These are phyloP conservation scores for Selenia dentaria DNA, from an alignment of 2,888 invertebrate genomes.

Conservation along the genomic window DNA sequence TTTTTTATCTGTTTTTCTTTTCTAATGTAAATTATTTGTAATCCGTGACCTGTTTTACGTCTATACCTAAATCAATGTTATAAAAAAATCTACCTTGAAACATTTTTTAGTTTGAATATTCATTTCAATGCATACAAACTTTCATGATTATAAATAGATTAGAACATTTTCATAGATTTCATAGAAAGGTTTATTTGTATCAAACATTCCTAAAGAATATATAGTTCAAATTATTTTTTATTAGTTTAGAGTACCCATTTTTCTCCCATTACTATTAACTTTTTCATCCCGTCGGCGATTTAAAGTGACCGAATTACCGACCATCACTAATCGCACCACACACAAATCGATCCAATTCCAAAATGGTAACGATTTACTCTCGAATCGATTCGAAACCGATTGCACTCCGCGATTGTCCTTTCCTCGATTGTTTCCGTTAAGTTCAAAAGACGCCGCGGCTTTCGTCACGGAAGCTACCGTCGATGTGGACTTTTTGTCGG, in stretches of 20 bases:
- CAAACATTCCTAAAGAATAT: neutral
- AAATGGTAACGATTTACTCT: conserved; percentile 47
- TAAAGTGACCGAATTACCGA: conserved; percentile 30
- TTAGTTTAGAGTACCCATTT: neutral
- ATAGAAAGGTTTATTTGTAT: too few species aligned
- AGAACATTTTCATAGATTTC: too few species aligned
- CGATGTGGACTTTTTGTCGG: conserved; percentile 32
- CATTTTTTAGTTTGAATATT: too few species aligned
- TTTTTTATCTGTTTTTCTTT: too few species aligned
- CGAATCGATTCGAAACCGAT: conserved; percentile 65
- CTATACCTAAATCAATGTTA: too few species aligned
- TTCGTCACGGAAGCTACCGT: conserved; percentile 66
- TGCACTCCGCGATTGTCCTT: conserved; percentile 34
- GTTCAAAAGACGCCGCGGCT: conserved; percentile 57
- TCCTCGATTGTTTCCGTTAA: conserved; percentile 55
- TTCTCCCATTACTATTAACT: neutral
- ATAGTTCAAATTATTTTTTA: neutral
- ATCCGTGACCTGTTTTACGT: too few species aligned
- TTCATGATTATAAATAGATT: too few species aligned
- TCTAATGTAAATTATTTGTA: too few species aligned
- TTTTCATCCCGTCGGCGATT: conserved; percentile 8
- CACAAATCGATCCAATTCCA: conserved; percentile 38
- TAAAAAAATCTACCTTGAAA: too few species aligned
- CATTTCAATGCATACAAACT: too few species aligned
- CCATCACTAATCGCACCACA: conserved; percentile 33